phyloP scores from a whole-genome alignment of 1,140 invertebrate genomes.

The Drosophila lini region DNA sequence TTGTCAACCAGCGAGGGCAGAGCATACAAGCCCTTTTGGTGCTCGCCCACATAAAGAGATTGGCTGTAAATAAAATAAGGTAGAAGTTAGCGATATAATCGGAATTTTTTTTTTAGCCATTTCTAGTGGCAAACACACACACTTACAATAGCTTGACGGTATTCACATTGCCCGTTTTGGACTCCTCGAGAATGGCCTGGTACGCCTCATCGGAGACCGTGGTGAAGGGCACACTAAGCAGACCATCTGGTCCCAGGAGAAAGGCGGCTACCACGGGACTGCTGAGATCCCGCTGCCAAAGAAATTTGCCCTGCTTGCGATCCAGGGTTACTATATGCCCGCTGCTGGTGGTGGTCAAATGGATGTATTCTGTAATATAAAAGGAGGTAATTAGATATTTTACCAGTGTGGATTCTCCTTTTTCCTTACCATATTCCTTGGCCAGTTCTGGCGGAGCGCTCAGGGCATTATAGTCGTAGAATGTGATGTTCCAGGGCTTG shows the following conservation, averaged over 20 bases:
- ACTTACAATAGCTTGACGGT: constrained; percentile 92
- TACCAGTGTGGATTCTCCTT: background rate
- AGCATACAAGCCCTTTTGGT: constrained; percentile 95
- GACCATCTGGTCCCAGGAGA: constrained; percentile 90
- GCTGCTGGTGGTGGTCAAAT: constrained; percentile 95
- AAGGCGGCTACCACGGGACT: constrained; percentile 97
- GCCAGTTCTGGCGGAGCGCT: constrained; percentile 90
- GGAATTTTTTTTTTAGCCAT: constrained; percentile 51
- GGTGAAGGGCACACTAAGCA: constrained; percentile 95
- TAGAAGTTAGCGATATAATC: too few relatives aligned
- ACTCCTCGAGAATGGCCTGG: constrained; percentile 89
- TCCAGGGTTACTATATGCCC: constrained; percentile 93
- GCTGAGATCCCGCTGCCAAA: constrained; percentile 94
- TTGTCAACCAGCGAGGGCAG: constrained; percentile 96
- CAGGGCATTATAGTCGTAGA: constrained; percentile 93
- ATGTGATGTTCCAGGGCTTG: constrained; percentile 98
- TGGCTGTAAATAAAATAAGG: constrained; percentile 87
- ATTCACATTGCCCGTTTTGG: constrained; percentile 87
- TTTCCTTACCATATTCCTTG: constrained; percentile 91
- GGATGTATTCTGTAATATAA: constrained; percentile 89
- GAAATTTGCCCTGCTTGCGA: constrained; percentile 89
- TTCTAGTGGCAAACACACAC: background rate
- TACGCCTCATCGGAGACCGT: constrained; percentile 95
- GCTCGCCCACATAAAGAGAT: constrained; percentile 97
- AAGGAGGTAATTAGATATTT: background rate